phyloP scores from a whole-genome alignment of 2,888 invertebrate genomes.

The Acanthacorydalis orientalis region DNA sequence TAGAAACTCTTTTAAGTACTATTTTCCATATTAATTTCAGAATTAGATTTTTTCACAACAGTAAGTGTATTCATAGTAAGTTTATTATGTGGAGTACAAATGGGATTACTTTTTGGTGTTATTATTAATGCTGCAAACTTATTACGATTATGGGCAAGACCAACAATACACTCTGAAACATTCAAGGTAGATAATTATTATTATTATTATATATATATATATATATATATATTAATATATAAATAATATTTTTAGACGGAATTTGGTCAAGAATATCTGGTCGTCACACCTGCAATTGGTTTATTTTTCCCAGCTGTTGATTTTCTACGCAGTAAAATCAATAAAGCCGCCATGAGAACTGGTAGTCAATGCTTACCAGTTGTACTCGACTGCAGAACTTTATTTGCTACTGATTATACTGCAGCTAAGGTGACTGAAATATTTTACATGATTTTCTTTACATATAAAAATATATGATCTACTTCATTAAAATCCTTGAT shows the following conservation, averaged over 20 bases:
- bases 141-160: conserved; percentile 49
- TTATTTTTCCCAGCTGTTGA: conserved; percentile 57
- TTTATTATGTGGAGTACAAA: conserved; percentile 54
- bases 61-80: conserved; percentile 50
- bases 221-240: conserved; percentile 2
- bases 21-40: conserved; percentile 15
- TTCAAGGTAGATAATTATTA: conserved; percentile 23
- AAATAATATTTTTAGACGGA: conserved; percentile 21
- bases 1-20: no score
- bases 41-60: conserved; percentile 34
- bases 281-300: conserved; percentile 45
- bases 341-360: conserved; percentile 27
- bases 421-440: conserved; percentile 35
- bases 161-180: conserved; percentile 28
- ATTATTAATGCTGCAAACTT: conserved; percentile 43
- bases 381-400: conserved; percentile 44
- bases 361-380: conserved; percentile 31
- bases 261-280: conserved; percentile 32
- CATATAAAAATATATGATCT: conserved; percentile 8
- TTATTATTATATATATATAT: background rate
- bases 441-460: background rate
- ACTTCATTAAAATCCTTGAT: background rate
- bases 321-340: conserved; percentile 38
- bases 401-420: conserved; percentile 51
- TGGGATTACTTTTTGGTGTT: conserved; percentile 60